phyloP scores from a whole-genome alignment of 2,113 vertebrate genomes.

The Seriola quinqueradiata region DNA sequence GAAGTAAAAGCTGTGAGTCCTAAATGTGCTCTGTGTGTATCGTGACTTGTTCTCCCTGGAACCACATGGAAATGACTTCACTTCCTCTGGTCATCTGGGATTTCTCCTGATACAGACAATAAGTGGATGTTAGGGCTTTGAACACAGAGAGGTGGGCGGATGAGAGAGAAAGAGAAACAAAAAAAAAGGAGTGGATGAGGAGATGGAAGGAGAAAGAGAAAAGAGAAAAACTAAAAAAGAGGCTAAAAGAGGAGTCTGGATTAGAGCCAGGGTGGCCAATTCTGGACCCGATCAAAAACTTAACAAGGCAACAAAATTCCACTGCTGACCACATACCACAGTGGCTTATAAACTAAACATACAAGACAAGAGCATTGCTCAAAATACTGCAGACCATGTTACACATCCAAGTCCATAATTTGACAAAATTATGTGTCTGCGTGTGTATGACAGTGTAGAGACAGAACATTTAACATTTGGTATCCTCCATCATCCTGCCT shows the following conservation, averaged over 20 bases:
- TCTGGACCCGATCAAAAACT: constrained; percentile 46
- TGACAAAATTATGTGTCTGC: constrained; percentile 1
- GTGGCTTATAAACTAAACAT: constrained; percentile 49
- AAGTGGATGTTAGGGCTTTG: constrained; percentile 78
- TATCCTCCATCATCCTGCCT: constrained; percentile 6
- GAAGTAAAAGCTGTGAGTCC: not conserved
- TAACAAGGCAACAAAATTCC: constrained; percentile 34
- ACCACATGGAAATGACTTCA: constrained; percentile 82
- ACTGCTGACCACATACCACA: constrained; percentile 30
- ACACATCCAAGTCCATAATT: constrained; percentile 22
- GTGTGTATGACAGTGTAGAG: not conserved
- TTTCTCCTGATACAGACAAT: constrained; percentile 82
- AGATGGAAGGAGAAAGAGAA: not conserved
- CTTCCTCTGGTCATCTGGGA: constrained; percentile 82
- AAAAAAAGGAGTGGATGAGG: not conserved
- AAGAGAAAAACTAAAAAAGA: not conserved
- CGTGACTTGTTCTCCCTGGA: constrained; percentile 40
- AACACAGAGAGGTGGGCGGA: constrained; percentile 4
- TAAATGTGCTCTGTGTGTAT: constrained; percentile 26
- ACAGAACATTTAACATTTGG: not conserved
- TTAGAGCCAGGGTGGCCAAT: constrained; percentile 15
- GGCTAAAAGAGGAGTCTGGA: constrained; percentile 31
- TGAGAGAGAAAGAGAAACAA: constrained; percentile 7
- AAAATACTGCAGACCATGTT: constrained; percentile 23
- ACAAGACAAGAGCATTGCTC: constrained; percentile 31